Conservation (phyloP, 1,140 invertebrate genomes). For the Pomacea maculata region DNA sequence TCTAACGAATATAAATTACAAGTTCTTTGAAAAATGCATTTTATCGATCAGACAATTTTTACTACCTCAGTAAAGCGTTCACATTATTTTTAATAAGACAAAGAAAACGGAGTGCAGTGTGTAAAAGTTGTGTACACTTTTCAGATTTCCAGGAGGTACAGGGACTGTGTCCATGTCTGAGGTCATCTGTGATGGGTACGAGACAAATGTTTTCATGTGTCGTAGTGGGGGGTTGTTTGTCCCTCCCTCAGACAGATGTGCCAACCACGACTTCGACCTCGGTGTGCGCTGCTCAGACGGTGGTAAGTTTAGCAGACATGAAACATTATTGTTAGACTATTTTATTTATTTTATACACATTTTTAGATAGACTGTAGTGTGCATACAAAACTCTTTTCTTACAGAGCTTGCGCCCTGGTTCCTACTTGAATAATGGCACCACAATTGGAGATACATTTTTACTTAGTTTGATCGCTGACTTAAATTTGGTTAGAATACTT, state of each 20-base stretch:
- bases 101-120: no score
- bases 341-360: background rate
- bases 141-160: constrained; percentile 24
- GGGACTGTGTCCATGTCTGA: constrained; percentile 45
- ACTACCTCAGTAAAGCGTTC: no score
- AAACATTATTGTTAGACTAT: background rate
- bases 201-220: constrained; percentile 25
- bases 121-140: background rate
- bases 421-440: background rate
- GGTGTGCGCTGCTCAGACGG: constrained; percentile 21
- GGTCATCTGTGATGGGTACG: constrained; percentile 23
- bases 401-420: background rate
- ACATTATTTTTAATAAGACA: no score
- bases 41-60: no score
- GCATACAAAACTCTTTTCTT: background rate
- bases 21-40: background rate
- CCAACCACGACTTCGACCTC: constrained; percentile 4
- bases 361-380: background rate
- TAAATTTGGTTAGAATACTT: no score
- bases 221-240: constrained; percentile 18
- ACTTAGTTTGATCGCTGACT: no score
- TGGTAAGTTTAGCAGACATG: no score
- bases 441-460: no score
- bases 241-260: background rate
- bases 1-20: no score